Conservation (phyloP, 35 echinoderm and acorn worm species). For the Eucidaris tribuloides region DNA sequence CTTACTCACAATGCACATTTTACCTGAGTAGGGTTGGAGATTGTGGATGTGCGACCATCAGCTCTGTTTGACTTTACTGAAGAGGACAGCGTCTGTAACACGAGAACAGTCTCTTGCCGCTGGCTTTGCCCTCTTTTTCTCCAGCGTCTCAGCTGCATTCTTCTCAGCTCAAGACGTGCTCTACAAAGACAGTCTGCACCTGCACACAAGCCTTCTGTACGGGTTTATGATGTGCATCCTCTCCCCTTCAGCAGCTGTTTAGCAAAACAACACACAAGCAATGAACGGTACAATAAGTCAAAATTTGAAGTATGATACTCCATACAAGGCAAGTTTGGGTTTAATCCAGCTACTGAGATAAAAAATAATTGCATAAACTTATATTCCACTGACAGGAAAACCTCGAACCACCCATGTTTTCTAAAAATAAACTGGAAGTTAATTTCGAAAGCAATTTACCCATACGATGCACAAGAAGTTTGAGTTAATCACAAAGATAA, state of each 20-base stretch:
- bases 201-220: constrained; percentile 96
- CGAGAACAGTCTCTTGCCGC: constrained; percentile 67
- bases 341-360: too few species aligned
- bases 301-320: too few species aligned
- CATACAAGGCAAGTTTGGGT: too few species aligned
- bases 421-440: too few species aligned
- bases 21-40: constrained; percentile 96
- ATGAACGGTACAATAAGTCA: too few species aligned
- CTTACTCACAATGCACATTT: constrained; percentile 86
- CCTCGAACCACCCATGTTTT: too few species aligned
- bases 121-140: constrained; percentile 68
- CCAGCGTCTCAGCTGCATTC: constrained; percentile 63
- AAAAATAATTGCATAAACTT: too few species aligned
- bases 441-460: too few species aligned
- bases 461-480: too few species aligned
- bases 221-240: constrained; percentile 74
- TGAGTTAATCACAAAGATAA: too few species aligned
- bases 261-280: too few species aligned
- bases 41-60: constrained; percentile 90
- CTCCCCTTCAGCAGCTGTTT: constrained; percentile 79
- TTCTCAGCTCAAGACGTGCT: constrained; percentile 92
- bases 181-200: constrained; percentile 86
- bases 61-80: constrained; percentile 90
- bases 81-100: constrained; percentile 96
- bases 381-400: too few species aligned